A percentile compares a stretch with the other conserved stretches of the same genome.
These are phyloP conservation scores for Zaprionus bogoriensis DNA, from an alignment of 2,888 invertebrate species.

Conservation along the genomic window DNA sequence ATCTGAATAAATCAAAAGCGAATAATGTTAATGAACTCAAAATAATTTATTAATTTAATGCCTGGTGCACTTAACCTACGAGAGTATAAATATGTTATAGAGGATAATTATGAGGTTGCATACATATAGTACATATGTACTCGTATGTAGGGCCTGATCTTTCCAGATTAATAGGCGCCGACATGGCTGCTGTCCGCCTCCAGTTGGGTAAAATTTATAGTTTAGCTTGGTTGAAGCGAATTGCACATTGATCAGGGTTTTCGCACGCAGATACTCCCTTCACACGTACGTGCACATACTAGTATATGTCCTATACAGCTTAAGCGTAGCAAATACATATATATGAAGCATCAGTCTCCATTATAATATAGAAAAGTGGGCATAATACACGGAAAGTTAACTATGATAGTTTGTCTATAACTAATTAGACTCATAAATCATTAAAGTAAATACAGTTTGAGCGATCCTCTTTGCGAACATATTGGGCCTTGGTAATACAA, in stretches of 20 bases:
- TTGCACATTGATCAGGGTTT: conserved; percentile 64
- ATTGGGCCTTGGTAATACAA: background rate
- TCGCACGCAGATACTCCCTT: conserved; percentile 44
- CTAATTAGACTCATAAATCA: conserved; percentile 29
- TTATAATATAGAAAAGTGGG: conserved; percentile 45
- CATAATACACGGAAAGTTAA: conserved; percentile 26
- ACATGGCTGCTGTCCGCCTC: conserved; percentile 21
- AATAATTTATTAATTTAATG: conserved; percentile 63
- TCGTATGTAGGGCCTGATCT: conserved; percentile 21
- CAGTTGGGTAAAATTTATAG: conserved; percentile 39
- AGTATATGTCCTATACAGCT: background rate
- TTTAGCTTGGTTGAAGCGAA: conserved; percentile 39
- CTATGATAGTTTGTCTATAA: conserved; percentile 27
- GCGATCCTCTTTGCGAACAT: background rate
- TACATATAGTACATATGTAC: conserved; percentile 16
- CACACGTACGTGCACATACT: conserved; percentile 32
- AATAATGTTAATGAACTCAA: conserved; percentile 15
- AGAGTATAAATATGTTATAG: conserved; percentile 17
- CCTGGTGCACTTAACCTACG: background rate
- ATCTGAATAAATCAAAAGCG: background rate
- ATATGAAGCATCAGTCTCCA: conserved; percentile 57
- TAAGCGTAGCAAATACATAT: conserved; percentile 31
- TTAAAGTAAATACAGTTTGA: too few relatives aligned
- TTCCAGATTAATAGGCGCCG: conserved; percentile 9
- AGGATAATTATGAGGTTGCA: conserved; percentile 14